Evolutionary conservation across 2,888 invertebrate genomes (phyloP), one percentile per base, ranked within the genome.

Genomic region (Chorisops tibialis): DNA sequence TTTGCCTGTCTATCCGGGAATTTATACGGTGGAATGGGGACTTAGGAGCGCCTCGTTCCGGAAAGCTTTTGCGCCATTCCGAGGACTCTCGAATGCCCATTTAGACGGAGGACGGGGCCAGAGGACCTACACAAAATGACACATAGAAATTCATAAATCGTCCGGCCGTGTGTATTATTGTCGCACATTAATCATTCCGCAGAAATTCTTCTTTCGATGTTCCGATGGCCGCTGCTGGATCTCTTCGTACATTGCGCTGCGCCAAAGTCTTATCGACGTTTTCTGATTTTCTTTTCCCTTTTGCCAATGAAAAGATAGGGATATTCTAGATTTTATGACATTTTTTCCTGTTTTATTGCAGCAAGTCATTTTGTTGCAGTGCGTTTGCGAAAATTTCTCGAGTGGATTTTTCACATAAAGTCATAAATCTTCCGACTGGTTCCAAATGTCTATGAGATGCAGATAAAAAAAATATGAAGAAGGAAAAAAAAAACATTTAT

Each of bases 121-220:
- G 30, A 21, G 24, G 37, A 41, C 43, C 30, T 21, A 43, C 41
- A 60, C 48, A 50, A 65, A 60, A 62, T 65, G 62, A 60, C 60
- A 62, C 58, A 60, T 60, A 65, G 62, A 60, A 62, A 65, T 65
- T 62, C 65, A 62, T 62, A 65, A 65, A 65, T 65, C 65, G 65
- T 65, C 38, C 60, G 37, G 41, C 60, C 56, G 38, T 65, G 62
- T 65, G 65, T 65, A 65, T 65, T 65, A 65, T 65, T 65, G 65
- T 64, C 62, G 58, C 39, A n/a, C 51, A 65, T 65, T 56, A 62
- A 65, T 65, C 65, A 65, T 62, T 24, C 60, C n/a, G 18, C 39
- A 48, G 48, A 60, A 65, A 62, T 64, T 62, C 64, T 64, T 59
- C 64, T 60, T 59, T 50, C 9, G 30, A 5, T 9, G 30, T 30